Evolutionary conservation across 92 coral and sea anemone genomes (phyloP), one percentile per base, ranked within the genome.

Genomic region (Palythoa grandis): DNA sequence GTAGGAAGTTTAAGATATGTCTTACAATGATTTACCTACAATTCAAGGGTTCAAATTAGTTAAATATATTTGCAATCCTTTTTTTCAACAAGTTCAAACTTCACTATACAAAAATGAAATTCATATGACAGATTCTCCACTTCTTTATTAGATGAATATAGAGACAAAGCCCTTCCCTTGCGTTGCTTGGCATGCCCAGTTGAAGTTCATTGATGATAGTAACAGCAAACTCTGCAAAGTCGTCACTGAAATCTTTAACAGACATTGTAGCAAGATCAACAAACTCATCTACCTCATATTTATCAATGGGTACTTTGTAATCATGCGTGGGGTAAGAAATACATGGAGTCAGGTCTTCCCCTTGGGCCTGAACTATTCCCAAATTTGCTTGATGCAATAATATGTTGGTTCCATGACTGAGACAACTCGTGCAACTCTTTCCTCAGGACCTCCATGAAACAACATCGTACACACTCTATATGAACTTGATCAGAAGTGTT

Each of bases 321-420:
- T 88, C 82, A 7, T 75, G 88, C 43, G 91, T 86, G 87, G 72
- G 87, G 92, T 23, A 86, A 86, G 72, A 86, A 89, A 86, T 22
- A 89, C 87, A 89, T 78, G 43, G 87, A 86, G 43, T 89, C 91
- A 52, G 88, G 91, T 79, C 61, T 79, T 87, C 90, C 87, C 72
- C 90, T 82, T 11, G 90, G 86, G 73, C 90, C 86, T 24, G 78
- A 77, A 52, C 90, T 79, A 66, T 88, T 88, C 3, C 80, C 88
- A 88, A 83, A 83, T 24, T 72, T 88, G 70, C 91, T 88, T 38
- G 91, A 83, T 6, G 91, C 52, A 79, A 87, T 82, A 5, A 11
- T 11, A 58, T 88, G 91, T n/a, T 83, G 88, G 58, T 88, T 88
- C 84, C 91, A 88, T 78, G 83, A 22, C 70, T 88, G 83, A 48